These are phyloP conservation scores for Corythoichthys haematopterus DNA, from an alignment of 2,113 vertebrate species.

Conservation along the genomic window DNA sequence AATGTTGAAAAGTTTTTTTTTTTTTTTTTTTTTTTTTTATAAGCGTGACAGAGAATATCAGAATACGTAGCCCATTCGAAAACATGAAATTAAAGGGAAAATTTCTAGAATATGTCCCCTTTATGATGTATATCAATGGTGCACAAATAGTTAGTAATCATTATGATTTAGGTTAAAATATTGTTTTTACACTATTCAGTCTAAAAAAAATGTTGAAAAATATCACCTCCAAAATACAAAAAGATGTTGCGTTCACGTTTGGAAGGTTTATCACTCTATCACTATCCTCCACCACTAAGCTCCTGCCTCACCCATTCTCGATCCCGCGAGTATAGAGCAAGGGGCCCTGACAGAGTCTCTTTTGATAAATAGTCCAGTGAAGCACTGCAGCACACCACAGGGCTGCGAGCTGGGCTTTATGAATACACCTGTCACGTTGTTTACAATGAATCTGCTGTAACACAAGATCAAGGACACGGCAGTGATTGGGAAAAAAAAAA, in stretches of 20 bases:
- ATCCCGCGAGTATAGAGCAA: constrained; percentile 18
- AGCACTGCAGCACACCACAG: constrained; percentile 37
- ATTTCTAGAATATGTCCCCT: background rate
- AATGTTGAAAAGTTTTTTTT: background rate
- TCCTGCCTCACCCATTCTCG: constrained; percentile 21
- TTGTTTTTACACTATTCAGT: background rate
- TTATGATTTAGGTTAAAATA: background rate
- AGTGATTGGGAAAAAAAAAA: constrained; percentile 50
- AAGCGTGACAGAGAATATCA: background rate
- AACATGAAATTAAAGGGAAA: background rate
- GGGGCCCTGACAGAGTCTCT: constrained; percentile 43
- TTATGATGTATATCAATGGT: background rate
- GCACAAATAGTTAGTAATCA: background rate
- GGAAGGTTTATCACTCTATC: background rate
- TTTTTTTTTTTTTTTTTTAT: background rate
- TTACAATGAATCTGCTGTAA: constrained; percentile 64
- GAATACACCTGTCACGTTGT: constrained; percentile 69
- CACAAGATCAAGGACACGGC: constrained; percentile 58
- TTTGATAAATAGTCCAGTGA: constrained; percentile 57
- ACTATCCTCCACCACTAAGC: background rate
- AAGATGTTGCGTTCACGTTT: background rate
- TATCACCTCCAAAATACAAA: background rate
- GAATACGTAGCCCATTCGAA: background rate
- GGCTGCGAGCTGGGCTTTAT: constrained; percentile 52
- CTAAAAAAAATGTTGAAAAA: background rate